These are phyloP conservation scores for Alexandromys fortis DNA, from an alignment of 2,113 vertebrate species.

Conservation along the genomic window DNA sequence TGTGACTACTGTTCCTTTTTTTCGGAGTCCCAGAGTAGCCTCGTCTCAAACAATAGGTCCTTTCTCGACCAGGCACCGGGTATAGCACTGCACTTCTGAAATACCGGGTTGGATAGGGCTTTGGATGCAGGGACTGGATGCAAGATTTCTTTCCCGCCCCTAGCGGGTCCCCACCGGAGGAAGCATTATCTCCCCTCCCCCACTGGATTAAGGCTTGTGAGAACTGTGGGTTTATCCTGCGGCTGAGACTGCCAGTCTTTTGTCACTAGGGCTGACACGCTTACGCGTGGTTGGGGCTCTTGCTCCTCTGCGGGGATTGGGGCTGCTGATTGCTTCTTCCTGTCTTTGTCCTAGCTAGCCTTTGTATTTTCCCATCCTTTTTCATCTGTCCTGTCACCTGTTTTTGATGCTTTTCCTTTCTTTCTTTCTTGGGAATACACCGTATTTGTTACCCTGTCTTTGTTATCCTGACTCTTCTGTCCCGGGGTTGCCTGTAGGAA, in stretches of 20 bases:
- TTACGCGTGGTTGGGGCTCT: not conserved
- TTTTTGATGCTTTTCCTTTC: not conserved
- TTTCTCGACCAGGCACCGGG: not conserved
- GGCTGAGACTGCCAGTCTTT: slow-evolving; percentile 1
- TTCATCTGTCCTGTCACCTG: not conserved
- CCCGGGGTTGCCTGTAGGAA: not conserved
- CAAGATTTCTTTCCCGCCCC: not conserved
- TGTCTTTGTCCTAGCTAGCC: too few relatives aligned
- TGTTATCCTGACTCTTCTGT: not conserved
- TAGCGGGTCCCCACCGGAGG: not conserved
- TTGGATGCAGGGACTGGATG: not conserved
- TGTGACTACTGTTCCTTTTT: not conserved
- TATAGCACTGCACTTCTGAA: not conserved
- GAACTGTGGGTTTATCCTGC: not conserved
- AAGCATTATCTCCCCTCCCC: not conserved
- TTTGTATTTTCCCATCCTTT: not conserved
- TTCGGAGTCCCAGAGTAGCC: not conserved
- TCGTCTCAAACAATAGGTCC: not conserved
- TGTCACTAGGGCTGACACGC: not conserved
- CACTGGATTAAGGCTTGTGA: not conserved
- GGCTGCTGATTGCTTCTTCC: not conserved
- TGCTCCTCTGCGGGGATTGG: not conserved
- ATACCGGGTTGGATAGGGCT: not conserved
- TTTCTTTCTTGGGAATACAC: not conserved
- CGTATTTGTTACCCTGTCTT: not conserved